Evolutionary conservation across 2,888 invertebrate species (phyloP).

Genomic region (Biston stratarius): DNA sequence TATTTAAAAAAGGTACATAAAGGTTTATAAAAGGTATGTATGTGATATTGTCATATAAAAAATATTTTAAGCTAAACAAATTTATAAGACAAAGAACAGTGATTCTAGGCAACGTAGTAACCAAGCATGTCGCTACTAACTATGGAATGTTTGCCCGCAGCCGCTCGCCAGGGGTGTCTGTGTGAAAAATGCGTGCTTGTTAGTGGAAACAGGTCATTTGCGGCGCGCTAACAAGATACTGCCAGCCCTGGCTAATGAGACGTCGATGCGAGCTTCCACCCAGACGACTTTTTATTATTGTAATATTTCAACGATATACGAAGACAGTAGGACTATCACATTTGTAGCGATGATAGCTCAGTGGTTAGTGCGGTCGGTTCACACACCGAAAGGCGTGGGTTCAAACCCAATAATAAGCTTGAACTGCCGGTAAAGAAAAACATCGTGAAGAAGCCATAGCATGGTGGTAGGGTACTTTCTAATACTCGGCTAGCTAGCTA

Average conservation of each 20-base stretch:
- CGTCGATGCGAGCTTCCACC: conserved; percentile 33
- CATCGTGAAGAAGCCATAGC: too few relatives aligned
- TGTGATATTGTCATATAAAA: too few relatives aligned
- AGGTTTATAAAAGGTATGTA: too few relatives aligned
- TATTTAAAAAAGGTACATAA: too few relatives aligned
- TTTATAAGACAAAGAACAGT: too few relatives aligned
- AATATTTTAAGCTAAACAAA: too few relatives aligned
- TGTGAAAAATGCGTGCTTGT: conserved; percentile 46
- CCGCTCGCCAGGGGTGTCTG: conserved; percentile 5
- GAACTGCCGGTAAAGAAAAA: too few relatives aligned
- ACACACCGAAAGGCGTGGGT: too few relatives aligned
- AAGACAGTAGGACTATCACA: background rate
- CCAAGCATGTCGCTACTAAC: background rate
- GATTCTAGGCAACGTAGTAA: background rate
- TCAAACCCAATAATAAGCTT: too few relatives aligned
- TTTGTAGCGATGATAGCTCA: background rate
- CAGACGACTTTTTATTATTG: conserved; percentile 37
- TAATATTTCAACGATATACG: conserved; percentile 31
- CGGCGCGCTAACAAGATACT: conserved; percentile 43
- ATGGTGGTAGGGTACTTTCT: too few relatives aligned
- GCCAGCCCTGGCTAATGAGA: conserved; percentile 39
- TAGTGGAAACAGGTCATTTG: conserved; percentile 42
- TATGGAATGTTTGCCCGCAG: conserved; percentile 2
- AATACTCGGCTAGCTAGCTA: too few relatives aligned
- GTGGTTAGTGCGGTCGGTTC: too few relatives aligned